phyloP scores from a whole-genome alignment of 2,888 invertebrate genomes.

The Parapristionchus giblindavisi region DNA sequence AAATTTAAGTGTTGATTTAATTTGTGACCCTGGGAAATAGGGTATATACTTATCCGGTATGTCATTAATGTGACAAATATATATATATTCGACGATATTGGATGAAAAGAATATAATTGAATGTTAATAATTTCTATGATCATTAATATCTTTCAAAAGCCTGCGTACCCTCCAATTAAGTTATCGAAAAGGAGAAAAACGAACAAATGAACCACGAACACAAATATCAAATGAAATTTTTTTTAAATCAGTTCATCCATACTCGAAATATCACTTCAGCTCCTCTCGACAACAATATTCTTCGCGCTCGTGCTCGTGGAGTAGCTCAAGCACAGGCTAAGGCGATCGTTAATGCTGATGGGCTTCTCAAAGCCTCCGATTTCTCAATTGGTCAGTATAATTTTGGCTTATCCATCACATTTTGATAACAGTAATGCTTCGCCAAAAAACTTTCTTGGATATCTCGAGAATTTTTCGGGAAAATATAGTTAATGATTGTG shows the following conservation, averaged over 20 bases:
- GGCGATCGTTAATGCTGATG: constrained; percentile 28
- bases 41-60: no score
- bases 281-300: not conserved
- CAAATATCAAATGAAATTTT: not conserved
- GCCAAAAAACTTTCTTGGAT: not conserved
- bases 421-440: not conserved
- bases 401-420: not conserved
- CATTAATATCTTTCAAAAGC: no score
- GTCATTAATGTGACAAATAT: no score
- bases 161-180: no score
- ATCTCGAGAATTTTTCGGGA: not conserved
- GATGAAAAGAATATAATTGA: not conserved
- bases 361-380: constrained; percentile 14
- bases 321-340: constrained; percentile 9
- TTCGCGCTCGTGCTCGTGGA: constrained; percentile 29
- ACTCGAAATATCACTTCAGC: not conserved
- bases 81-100: no score
- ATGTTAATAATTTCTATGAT: no score
- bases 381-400: constrained; percentile 31
- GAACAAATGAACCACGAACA: not conserved
- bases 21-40: not conserved
- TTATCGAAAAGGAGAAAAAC: not conserved
- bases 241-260: no score
- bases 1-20: constrained; percentile 8
- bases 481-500: not conserved